These are phyloP conservation scores for Stegophylla sp. DNA, from an alignment of 2,888 invertebrate species.

Conservation along the genomic window DNA sequence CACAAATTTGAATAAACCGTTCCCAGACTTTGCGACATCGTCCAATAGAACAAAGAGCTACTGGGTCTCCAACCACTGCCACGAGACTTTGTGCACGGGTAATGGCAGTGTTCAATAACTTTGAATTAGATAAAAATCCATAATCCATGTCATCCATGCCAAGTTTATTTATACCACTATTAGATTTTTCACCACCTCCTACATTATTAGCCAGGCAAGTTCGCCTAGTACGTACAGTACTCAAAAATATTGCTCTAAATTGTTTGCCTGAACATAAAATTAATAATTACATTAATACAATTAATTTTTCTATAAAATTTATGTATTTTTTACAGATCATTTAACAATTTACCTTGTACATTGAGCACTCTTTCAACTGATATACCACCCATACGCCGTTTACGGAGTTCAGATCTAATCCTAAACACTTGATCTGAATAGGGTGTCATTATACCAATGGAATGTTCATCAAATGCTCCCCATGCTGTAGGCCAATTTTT, in stretches of 20 bases:
- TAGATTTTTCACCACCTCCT: conserved; percentile 59
- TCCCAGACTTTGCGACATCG: conserved; percentile 79
- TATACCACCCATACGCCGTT: conserved; percentile 75
- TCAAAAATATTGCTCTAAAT: conserved; percentile 81
- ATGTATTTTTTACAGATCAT: neutral
- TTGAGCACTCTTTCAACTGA: conserved; percentile 84
- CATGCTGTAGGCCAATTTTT: conserved; percentile 78
- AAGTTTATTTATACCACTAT: conserved; percentile 56
- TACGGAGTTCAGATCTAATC: conserved; percentile 78
- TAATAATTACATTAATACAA: neutral
- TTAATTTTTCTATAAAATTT: too few species aligned
- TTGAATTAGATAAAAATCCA: conserved; percentile 82
- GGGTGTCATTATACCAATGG: conserved; percentile 84
- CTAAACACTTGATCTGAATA: conserved; percentile 81
- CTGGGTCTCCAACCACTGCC: conserved; percentile 84
- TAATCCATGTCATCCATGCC: conserved; percentile 73
- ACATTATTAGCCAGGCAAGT: conserved; percentile 69
- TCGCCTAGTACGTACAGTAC: conserved; percentile 78
- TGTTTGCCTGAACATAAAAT: conserved; percentile 71
- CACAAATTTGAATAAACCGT: conserved; percentile 76
- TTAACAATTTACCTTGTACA: conserved; percentile 72
- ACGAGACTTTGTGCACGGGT: conserved; percentile 82
- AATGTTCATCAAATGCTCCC: conserved; percentile 78
- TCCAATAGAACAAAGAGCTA: conserved; percentile 80
- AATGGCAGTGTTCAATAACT: conserved; percentile 82